Percentiles rank a stretch among this genome's conserved stretches.
phyloP scores from a whole-genome alignment of 2,113 vertebrate genomes.

The Pycnonotus jocosus region DNA sequence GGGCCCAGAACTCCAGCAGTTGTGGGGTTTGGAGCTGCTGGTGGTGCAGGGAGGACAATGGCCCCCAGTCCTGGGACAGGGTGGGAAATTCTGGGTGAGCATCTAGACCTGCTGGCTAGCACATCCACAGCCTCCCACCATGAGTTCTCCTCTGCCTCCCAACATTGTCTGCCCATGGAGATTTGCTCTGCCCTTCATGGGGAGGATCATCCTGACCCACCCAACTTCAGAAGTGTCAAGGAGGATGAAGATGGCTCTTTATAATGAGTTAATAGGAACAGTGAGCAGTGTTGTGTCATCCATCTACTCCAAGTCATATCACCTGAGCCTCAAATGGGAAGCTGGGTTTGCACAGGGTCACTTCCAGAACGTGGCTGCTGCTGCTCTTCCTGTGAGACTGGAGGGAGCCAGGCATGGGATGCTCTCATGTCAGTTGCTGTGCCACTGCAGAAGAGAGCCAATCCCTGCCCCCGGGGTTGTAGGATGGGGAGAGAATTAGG shows the following conservation, averaged over 20 bases:
- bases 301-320: background rate
- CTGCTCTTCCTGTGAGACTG: background rate
- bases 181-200: fast-evolving
- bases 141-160: background rate
- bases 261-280: background rate
- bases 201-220: background rate
- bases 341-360: background rate
- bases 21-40: background rate
- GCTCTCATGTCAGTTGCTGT: background rate
- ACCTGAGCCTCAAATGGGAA: background rate
- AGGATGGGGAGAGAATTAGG: background rate
- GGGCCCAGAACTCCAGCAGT: fast-evolving
- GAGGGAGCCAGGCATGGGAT: background rate
- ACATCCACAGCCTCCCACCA: fast-evolving
- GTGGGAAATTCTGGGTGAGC: background rate
- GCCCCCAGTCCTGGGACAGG: fast-evolving
- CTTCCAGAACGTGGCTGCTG: background rate
- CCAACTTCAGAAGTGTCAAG: background rate
- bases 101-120: background rate
- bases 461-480: background rate
- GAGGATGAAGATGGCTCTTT: background rate
- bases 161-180: background rate
- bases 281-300: background rate
- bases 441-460: background rate
- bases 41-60: background rate